phyloP scores from a whole-genome alignment of 2,888 invertebrate species.

The Pyrrhia umbra region DNA sequence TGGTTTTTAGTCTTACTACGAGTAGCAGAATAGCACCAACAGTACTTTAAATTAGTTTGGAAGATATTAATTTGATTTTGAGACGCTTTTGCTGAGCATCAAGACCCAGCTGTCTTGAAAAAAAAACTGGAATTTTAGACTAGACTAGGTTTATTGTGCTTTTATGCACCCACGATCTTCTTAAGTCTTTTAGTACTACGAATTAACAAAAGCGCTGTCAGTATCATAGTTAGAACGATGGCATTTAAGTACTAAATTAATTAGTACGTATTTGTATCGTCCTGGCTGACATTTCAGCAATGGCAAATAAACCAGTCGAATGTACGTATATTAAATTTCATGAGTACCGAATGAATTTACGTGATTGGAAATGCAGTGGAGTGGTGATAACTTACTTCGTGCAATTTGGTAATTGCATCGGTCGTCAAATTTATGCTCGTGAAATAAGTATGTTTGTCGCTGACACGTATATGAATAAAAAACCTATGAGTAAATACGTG shows the following conservation, averaged over 20 bases:
- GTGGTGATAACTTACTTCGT: conserved; percentile 5
- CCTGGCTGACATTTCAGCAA: conserved; percentile 30
- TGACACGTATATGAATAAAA: neutral
- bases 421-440: neutral
- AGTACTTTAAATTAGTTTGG: too few relatives aligned
- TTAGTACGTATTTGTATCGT: conserved; percentile 19
- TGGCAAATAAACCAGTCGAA: conserved; percentile 26
- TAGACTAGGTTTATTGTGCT: too few relatives aligned
- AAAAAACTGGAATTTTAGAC: too few relatives aligned
- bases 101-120: too few relatives aligned
- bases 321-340: conserved; percentile 19
- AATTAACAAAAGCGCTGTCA: neutral
- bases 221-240: conserved; percentile 13
- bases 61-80: too few relatives aligned
- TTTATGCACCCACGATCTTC: too few relatives aligned
- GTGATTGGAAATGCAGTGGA: conserved; percentile 2
- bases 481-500: neutral
- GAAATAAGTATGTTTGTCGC: neutral
- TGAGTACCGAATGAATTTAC: conserved; percentile 28
- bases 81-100: too few relatives aligned
- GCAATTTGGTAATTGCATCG: conserved; percentile 18
- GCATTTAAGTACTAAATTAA: conserved; percentile 20
- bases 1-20: too few relatives aligned
- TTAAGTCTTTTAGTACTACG: too few relatives aligned
- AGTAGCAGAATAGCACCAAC: too few relatives aligned